Conservation (phyloP, 1,140 invertebrate genomes). For the Neotoxoptera formosana region DNA sequence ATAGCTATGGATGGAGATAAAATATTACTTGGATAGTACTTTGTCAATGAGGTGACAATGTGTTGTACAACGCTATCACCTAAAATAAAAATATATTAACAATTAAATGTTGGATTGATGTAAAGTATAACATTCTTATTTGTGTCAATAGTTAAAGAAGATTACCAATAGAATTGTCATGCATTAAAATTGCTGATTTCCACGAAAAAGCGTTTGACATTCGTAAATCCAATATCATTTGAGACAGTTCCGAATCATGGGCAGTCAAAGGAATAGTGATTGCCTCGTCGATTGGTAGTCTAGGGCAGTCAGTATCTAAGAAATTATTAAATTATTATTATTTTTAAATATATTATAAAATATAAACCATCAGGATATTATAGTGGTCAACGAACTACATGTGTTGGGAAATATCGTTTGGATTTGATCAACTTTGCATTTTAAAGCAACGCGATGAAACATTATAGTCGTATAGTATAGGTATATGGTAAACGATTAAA, state of each 20-base stretch:
- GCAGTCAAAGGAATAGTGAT: slow-evolving; percentile 74
- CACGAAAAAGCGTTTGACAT: slow-evolving; percentile 70
- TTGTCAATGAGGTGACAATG: slow-evolving; percentile 29
- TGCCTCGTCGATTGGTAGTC: slow-evolving; percentile 71
- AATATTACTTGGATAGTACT: slow-evolving; percentile 35
- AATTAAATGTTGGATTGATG: not conserved
- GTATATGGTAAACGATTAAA: not conserved
- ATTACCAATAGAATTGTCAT: slow-evolving; percentile 76
- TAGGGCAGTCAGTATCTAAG: slow-evolving; percentile 75
- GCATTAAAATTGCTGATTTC: slow-evolving; percentile 74
- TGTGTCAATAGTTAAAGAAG: not conserved
- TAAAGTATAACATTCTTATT: not conserved
- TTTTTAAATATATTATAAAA: no score
- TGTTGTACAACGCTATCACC: not conserved
- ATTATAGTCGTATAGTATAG: not conserved
- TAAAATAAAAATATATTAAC: not conserved
- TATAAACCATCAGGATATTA: not conserved
- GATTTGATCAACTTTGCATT: not conserved
- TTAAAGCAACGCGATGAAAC: not conserved
- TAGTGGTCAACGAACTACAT: not conserved
- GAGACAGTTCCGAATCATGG: slow-evolving; percentile 74
- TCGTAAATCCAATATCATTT: slow-evolving; percentile 76
- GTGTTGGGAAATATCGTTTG: not conserved
- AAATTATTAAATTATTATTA: slow-evolving; percentile 59
- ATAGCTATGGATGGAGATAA: slow-evolving; percentile 34